phyloP scores from a whole-genome alignment of 2,888 invertebrate genomes.

The Tenthredo notha region DNA sequence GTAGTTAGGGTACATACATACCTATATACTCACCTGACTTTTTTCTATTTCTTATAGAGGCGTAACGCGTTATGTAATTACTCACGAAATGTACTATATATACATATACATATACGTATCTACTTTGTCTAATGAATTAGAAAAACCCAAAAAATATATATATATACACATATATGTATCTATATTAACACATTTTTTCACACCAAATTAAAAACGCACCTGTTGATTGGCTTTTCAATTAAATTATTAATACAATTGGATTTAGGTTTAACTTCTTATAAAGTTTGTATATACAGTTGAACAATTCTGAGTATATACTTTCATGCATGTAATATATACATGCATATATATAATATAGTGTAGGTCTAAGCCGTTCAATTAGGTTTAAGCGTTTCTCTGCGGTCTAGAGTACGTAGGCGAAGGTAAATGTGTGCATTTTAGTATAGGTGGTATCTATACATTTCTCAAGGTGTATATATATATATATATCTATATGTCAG shows the following conservation, averaged over 20 bases:
- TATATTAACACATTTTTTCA: no score
- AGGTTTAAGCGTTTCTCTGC: constrained; percentile 41
- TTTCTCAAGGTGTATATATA: not conserved
- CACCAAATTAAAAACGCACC: no score
- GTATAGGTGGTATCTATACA: not conserved
- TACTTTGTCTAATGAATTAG: no score
- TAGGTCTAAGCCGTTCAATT: constrained; percentile 29
- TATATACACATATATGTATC: no score
- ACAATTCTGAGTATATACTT: not conserved
- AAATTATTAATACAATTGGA: no score
- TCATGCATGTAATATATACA: not conserved
- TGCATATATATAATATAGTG: not conserved
- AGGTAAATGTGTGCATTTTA: constrained; percentile 1
- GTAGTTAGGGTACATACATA: not conserved
- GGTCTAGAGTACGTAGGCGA: constrained; percentile 35
- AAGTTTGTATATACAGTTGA: not conserved
- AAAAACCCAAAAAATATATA: no score
- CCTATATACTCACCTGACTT: not conserved
- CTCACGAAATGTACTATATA: not conserved
- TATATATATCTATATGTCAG: not conserved
- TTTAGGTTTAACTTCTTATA: no score
- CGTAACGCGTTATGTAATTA: constrained; percentile 3
- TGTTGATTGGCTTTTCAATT: no score
- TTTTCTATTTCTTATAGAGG: constrained; percentile 3
- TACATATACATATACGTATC: not conserved